Percentiles rank a stretch among this genome's conserved stretches.
Evolutionary conservation across 2,888 invertebrate genomes (phyloP).

Genomic region (Ashinkailepas kermadecensis): DNA sequence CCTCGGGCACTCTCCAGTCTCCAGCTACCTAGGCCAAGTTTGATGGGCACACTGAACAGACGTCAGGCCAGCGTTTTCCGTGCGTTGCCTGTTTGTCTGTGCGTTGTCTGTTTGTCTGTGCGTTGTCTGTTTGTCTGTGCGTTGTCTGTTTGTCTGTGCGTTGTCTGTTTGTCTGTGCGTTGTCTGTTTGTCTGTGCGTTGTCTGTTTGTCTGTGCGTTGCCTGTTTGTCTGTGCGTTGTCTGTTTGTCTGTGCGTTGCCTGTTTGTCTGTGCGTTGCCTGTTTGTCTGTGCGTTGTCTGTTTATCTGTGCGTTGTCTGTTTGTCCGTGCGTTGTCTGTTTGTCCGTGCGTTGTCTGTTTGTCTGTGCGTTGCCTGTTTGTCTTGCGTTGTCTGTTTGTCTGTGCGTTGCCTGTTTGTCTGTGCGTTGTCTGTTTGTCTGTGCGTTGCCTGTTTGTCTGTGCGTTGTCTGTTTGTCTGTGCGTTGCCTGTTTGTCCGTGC

Average conservation of each 20-base stretch:
- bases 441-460: constrained; percentile 21
- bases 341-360: no score
- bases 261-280: not conserved
- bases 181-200: constrained; percentile 24
- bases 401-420: constrained; percentile 32
- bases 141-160: constrained; percentile 26
- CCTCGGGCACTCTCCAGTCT: no score
- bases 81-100: not conserved
- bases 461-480: not conserved
- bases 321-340: no score
- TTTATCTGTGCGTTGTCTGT: no score
- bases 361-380: constrained; percentile 27
- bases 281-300: no score
- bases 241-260: constrained; percentile 33
- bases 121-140: no score
- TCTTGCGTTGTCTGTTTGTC: constrained; percentile 32
- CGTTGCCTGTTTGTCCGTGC: constrained; percentile 31
- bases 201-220: constrained; percentile 23
- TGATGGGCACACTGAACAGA: no score
- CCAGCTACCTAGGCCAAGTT: no score
- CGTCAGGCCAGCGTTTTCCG: not conserved
- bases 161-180: constrained; percentile 34
- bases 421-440: constrained; percentile 29
- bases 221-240: not conserved
- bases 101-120: no score